phyloP scores from a whole-genome alignment of 2,113 vertebrate species.

The Halcyon senegalensis region DNA sequence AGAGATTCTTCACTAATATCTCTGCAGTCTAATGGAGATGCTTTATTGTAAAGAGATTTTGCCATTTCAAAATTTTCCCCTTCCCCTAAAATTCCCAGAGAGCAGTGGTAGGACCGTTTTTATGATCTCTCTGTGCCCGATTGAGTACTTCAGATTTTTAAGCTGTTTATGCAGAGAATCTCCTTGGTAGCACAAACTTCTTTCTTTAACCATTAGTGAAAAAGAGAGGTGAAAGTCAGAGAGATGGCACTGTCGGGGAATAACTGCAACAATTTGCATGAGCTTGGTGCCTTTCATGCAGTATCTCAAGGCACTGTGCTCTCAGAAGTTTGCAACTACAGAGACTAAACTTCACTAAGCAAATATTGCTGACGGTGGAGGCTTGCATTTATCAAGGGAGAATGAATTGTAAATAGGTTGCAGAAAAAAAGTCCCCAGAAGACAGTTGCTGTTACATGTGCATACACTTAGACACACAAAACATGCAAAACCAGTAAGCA shows the following conservation, averaged over 20 bases:
- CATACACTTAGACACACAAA: background rate
- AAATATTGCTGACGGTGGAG: slow-evolving; percentile 49
- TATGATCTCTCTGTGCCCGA: background rate
- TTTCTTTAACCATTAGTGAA: slow-evolving; percentile 18
- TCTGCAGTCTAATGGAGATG: slow-evolving; percentile 26
- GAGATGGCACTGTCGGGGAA: slow-evolving; percentile 33
- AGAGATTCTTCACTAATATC: slow-evolving; percentile 3
- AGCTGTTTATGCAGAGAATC: slow-evolving; percentile 17
- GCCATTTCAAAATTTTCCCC: background rate
- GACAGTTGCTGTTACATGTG: background rate
- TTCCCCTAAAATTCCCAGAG: background rate
- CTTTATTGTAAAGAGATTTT: slow-evolving; percentile 5
- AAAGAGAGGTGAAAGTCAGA: slow-evolving; percentile 48
- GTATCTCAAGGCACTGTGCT: slow-evolving; percentile 44
- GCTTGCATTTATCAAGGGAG: slow-evolving; percentile 50
- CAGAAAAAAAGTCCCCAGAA: slow-evolving; percentile 21
- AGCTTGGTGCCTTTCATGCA: slow-evolving; percentile 40
- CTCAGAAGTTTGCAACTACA: slow-evolving; percentile 58
- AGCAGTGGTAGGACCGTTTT: background rate
- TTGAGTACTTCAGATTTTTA: slow-evolving; percentile 24
- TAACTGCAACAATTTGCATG: slow-evolving; percentile 39
- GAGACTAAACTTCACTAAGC: slow-evolving; percentile 56
- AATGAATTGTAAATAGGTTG: slow-evolving; percentile 51
- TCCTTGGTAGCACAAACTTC: background rate
- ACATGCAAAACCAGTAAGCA: background rate